Evolutionary conservation across 2,888 invertebrate species (phyloP), one percentile per base, ranked within the genome.

Genomic region (Polietes domitor): DNA sequence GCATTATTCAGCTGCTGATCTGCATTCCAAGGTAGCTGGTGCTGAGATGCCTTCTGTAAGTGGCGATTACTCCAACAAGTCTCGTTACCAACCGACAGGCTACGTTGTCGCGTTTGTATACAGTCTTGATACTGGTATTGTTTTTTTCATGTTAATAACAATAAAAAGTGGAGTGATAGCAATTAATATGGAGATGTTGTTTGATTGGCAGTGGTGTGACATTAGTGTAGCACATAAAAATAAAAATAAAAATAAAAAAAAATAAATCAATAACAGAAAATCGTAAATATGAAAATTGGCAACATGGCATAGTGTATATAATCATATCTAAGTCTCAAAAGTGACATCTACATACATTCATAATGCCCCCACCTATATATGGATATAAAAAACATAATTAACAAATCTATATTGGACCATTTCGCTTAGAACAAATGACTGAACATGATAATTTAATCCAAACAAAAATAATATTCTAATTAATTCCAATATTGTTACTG

Each of bases 41-140:
- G 85, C 37, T 84, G 86, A 37, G 82, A 82, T 17, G 72, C 86
- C 47, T 88, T 87, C 53, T 86, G 88, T 65, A 88, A 76, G 74
- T 90, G 91, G n/a, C 90, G 91, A 87, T 89, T 90, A 83, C 90
- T 90, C 91, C 90, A 92, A 81, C 89, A 88, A 80, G 90, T 47
- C 85, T 92, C 92, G 87, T 91, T 92, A 86, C 92, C 92, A 83
- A 92, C 92, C 37, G 92, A 92, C 21, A 91, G 89, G 78, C 92
- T 92, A 74, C 92, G 91, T 84, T 92, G 92, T 47, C 92, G 90
- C 72, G 91, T 89, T 87, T 92, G 91, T n/a, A 75, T 61, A 68
- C 84, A 79, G 87, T 92, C 92, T 90, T 92, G 91, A 86, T 91
- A 91, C 91, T 81, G 63, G 19, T 28, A 28, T 28, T 12, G 24